Evolutionary conservation across 2,797 vertebrate species (phyloP).

Genomic region (Xerus rutilus): DNA sequence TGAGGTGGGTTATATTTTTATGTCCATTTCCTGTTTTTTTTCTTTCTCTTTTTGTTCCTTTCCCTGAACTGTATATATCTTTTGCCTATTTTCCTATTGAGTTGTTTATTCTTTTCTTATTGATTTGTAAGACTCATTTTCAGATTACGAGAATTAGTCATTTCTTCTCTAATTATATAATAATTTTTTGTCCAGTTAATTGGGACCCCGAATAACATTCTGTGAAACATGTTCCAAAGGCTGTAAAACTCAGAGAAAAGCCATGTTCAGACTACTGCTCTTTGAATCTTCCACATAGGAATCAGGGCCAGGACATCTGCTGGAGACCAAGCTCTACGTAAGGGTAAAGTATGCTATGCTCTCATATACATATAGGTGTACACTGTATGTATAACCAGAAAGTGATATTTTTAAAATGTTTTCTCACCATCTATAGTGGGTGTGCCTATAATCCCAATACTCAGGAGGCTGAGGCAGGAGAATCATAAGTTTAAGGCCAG

Average conservation of each 20-base stretch:
- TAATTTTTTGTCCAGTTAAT: slow-evolving; percentile 33
- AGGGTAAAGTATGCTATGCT: neutral
- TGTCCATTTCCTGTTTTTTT: slow-evolving; percentile 46
- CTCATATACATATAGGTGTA: neutral
- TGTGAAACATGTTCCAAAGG: slow-evolving; percentile 1
- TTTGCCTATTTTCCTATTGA: neutral
- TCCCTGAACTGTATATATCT: neutral
- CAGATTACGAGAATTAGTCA: slow-evolving; percentile 24
- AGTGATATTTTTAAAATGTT: neutral
- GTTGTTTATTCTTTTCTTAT: slow-evolving; percentile 21
- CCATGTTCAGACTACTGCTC: neutral
- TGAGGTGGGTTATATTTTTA: slow-evolving; percentile 40
- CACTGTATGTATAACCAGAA: neutral
- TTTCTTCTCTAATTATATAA: slow-evolving; percentile 54
- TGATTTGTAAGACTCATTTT: slow-evolving; percentile 44
- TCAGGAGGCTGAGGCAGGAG: too few species aligned
- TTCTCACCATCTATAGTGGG: neutral
- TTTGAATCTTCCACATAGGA: slow-evolving; percentile 13
- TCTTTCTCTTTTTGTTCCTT: neutral
- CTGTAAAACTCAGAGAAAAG: neutral
- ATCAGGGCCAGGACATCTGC: neutral
- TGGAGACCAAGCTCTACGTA: neutral
- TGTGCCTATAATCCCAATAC: too few species aligned
- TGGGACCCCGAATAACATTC: slow-evolving; percentile 21
- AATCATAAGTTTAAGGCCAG: too few species aligned